Conservation (phyloP, 1,140 invertebrate species). For the Chionoecetes opilio region DNA sequence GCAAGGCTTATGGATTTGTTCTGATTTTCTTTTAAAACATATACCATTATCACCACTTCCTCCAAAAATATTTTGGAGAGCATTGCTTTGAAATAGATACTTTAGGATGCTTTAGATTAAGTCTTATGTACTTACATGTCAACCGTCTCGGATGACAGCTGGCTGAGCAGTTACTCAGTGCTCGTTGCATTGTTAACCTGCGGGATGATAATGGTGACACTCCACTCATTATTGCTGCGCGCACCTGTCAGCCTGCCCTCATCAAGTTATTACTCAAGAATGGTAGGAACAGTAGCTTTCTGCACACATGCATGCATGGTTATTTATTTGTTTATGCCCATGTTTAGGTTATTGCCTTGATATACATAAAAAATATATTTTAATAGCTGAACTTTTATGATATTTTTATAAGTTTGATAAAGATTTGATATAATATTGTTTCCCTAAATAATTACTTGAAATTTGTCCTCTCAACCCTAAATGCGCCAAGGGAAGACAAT, state of each 20-base stretch:
- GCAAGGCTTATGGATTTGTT: background rate
- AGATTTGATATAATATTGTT: no score
- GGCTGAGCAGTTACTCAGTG: slow-evolving; percentile 84
- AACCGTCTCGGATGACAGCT: slow-evolving; percentile 83
- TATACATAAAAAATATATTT: slow-evolving; percentile 34
- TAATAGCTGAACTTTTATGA: no score
- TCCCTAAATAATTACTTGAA: no score
- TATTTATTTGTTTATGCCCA: slow-evolving; percentile 4
- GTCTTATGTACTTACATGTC: background rate
- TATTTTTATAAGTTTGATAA: no score
- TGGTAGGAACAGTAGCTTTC: slow-evolving; percentile 83
- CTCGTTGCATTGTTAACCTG: slow-evolving; percentile 85
- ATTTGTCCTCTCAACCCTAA: no score
- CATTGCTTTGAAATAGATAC: background rate
- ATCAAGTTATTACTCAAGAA: slow-evolving; percentile 84
- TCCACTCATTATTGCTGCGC: slow-evolving; percentile 87
- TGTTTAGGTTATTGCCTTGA: background rate
- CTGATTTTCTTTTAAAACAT: background rate
- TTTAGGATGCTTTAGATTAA: background rate
- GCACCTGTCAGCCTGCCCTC: slow-evolving; percentile 85
- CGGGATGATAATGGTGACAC: slow-evolving; percentile 86
- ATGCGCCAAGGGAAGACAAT: no score
- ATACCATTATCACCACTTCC: no score
- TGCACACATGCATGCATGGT: background rate
- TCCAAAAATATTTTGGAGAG: background rate